Conservation (phyloP, 2,797 vertebrate species). For the Diplodus puntazzo region DNA sequence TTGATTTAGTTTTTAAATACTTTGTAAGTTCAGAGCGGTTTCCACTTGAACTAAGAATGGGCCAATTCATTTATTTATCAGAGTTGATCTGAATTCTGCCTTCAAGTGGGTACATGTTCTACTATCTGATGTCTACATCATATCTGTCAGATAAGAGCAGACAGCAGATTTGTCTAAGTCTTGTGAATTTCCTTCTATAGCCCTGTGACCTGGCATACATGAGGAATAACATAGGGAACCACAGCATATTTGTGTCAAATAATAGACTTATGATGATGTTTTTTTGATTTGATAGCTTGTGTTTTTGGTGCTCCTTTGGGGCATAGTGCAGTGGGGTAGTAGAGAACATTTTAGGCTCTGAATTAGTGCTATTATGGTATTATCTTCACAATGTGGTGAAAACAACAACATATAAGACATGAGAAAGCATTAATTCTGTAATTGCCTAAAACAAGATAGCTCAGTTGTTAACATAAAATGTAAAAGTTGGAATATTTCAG, state of each 20-base stretch:
- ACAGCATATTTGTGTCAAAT: conserved; percentile 54
- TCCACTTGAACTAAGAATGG: conserved; percentile 34
- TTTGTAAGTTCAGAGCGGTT: conserved; percentile 29
- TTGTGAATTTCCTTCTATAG: conserved; percentile 51
- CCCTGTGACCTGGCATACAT: conserved; percentile 45
- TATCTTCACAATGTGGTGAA: conserved; percentile 57
- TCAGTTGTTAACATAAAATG: conserved; percentile 41
- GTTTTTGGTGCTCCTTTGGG: conserved; percentile 53
- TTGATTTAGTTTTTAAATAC: conserved; percentile 34
- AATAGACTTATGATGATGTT: conserved; percentile 37
- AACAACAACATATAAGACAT: conserved; percentile 30
- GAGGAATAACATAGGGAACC: conserved; percentile 45
- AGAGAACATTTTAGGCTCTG: conserved; percentile 62
- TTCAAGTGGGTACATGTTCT: conserved; percentile 37
- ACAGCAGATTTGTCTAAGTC: conserved; percentile 34
- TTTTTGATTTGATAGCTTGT: conserved; percentile 55
- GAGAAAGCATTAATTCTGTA: conserved; percentile 32
- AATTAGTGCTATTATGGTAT: conserved; percentile 53
- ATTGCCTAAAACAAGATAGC: conserved; percentile 41
- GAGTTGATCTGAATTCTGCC: conserved; percentile 31
- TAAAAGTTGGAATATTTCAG: conserved; percentile 44
- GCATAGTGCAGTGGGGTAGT: conserved; percentile 58
- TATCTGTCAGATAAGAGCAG: conserved; percentile 51
- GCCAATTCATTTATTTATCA: conserved; percentile 37
- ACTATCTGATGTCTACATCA: conserved; percentile 35